These are phyloP conservation scores for Oreortyx pictus DNA, from an alignment of 2,797 vertebrate genomes.

Conservation along the genomic window DNA sequence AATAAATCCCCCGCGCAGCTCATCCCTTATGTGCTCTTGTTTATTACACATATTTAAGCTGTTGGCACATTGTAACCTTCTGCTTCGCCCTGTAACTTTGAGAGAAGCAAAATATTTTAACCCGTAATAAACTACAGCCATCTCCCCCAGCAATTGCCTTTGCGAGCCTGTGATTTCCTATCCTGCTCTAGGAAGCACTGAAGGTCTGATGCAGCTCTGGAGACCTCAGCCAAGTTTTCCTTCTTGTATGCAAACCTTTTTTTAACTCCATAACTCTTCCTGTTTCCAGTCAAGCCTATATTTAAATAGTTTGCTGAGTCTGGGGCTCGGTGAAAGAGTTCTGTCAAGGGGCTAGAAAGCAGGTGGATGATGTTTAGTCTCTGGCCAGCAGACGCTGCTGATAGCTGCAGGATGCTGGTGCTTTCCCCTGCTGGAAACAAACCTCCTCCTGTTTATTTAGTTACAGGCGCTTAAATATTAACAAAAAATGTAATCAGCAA, in stretches of 20 bases:
- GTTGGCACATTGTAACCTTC: background rate
- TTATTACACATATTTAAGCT: background rate
- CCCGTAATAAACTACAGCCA: background rate
- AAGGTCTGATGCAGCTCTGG: background rate
- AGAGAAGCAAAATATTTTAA: conserved; percentile 20
- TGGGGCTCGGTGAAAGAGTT: background rate
- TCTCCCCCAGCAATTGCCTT: background rate
- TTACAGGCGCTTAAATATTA: background rate
- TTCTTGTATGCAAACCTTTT: background rate
- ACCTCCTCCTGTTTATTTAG: conserved; percentile 31
- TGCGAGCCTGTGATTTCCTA: background rate
- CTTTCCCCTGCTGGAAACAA: background rate
- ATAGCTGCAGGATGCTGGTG: background rate
- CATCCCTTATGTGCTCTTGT: background rate
- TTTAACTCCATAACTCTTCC: background rate
- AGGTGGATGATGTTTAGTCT: conserved; percentile 29
- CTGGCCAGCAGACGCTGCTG: background rate
- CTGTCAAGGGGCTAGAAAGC: background rate
- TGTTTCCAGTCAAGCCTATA: background rate
- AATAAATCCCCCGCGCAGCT: conserved; percentile 17
- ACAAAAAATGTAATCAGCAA: background rate
- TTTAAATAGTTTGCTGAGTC: background rate
- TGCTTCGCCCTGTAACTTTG: background rate
- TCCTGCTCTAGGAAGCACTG: background rate
- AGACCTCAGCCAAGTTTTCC: background rate